phyloP scores from a whole-genome alignment of 2,113 vertebrate species.

The Sander lucioperca region DNA sequence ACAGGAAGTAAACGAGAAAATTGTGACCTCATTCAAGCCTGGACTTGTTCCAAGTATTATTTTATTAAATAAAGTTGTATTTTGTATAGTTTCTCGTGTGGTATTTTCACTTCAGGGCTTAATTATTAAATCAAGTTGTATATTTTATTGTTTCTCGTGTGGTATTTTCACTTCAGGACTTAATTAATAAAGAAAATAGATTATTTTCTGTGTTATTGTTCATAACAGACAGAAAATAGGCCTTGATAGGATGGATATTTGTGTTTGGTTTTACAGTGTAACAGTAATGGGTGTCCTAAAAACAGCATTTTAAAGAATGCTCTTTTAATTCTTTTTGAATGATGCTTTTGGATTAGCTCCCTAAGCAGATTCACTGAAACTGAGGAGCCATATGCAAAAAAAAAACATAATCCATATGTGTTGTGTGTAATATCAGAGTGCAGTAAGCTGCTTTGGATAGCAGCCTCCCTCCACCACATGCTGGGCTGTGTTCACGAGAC shows the following conservation, averaged over 20 bases:
- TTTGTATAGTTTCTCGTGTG: too few relatives aligned
- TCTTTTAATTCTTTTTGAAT: constrained; percentile 5
- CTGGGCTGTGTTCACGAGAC: background rate
- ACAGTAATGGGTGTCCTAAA: background rate
- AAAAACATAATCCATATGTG: constrained; percentile 61
- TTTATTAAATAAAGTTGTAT: background rate
- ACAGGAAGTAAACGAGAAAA: too few relatives aligned
- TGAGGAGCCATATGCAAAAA: constrained; percentile 44
- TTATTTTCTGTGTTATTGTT: too few relatives aligned
- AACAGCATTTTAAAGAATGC: background rate
- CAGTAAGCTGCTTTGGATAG: constrained; percentile 60
- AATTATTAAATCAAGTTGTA: background rate
- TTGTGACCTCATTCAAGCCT: too few relatives aligned
- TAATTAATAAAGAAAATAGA: too few relatives aligned
- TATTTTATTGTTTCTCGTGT: too few relatives aligned
- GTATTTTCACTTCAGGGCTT: too few relatives aligned
- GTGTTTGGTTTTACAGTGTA: background rate
- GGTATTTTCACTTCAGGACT: too few relatives aligned
- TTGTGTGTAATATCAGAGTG: constrained; percentile 38
- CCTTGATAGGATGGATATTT: background rate
- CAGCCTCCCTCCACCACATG: constrained; percentile 31
- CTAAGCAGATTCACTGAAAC: constrained; percentile 38
- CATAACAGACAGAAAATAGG: background rate
- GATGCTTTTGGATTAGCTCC: constrained; percentile 39
- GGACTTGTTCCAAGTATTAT: background rate